Percentiles rank a stretch among this genome's conserved stretches.
These are phyloP conservation scores for Timandra comae DNA, from an alignment of 2,888 invertebrate species.

Conservation along the genomic window DNA sequence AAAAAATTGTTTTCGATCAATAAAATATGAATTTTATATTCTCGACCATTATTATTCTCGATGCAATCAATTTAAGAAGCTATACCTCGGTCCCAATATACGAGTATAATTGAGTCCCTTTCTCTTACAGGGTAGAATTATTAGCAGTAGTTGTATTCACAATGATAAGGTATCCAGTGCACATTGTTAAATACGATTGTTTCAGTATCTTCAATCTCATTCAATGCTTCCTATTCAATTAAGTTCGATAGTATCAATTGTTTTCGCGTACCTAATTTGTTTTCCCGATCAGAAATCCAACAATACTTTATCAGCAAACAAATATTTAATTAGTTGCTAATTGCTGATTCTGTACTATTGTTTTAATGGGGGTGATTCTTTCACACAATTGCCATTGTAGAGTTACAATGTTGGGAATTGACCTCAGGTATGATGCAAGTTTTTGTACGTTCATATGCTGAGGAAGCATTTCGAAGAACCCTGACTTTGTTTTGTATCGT, in stretches of 20 bases:
- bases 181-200: conserved; percentile 6
- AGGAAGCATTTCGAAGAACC: conserved; percentile 39
- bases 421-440: conserved; percentile 62
- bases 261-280: conserved; percentile 37
- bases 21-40: no score
- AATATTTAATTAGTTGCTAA: conserved; percentile 71
- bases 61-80: no score
- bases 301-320: conserved; percentile 46
- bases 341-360: conserved; percentile 64
- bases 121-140: no score
- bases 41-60: no score
- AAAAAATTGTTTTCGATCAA: no score
- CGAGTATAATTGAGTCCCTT: no score
- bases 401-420: conserved; percentile 71
- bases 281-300: conserved; percentile 37
- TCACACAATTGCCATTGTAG: conserved; percentile 73
- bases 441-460: conserved; percentile 34
- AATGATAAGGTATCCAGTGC: conserved; percentile 6
- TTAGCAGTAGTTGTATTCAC: conserved; percentile 3
- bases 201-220: conserved; percentile 10
- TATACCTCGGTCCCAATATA: no score
- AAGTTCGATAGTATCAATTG: conserved; percentile 21
- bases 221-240: conserved; percentile 16
- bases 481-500: conserved; percentile 22
- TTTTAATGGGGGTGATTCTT: conserved; percentile 51